These are phyloP conservation scores for Cerastis rubricosa DNA, from an alignment of 2,888 invertebrate genomes.

Conservation along the genomic window DNA sequence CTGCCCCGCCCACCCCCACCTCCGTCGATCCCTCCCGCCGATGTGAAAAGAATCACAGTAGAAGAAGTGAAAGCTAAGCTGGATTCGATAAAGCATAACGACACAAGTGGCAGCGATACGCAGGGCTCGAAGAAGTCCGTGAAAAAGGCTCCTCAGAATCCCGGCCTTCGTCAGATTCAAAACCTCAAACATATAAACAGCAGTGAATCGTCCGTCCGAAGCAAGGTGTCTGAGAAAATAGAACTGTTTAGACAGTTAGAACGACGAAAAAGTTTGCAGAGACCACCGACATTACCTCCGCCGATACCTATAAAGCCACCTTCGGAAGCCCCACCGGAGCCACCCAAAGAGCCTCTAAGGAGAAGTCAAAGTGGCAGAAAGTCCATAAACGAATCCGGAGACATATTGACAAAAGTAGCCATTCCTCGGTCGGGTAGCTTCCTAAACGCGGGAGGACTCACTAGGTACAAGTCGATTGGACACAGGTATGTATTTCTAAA, in stretches of 20 bases:
- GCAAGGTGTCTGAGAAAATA: slow-evolving; percentile 89
- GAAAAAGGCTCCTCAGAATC: slow-evolving; percentile 72
- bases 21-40: slow-evolving; percentile 79
- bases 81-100: slow-evolving; percentile 86
- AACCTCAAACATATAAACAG: slow-evolving; percentile 76
- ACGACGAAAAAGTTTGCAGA: slow-evolving; percentile 85
- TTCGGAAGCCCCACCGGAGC: slow-evolving; percentile 74
- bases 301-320: slow-evolving; percentile 86
- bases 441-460: slow-evolving; percentile 94
- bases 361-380: slow-evolving; percentile 88
- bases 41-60: slow-evolving; percentile 86
- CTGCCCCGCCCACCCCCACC: slow-evolving; percentile 89
- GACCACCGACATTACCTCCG: slow-evolving; percentile 88
- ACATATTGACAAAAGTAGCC: slow-evolving; percentile 96
- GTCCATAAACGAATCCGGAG: slow-evolving; percentile 92
- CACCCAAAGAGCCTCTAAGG: slow-evolving; percentile 83
- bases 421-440: slow-evolving; percentile 96
- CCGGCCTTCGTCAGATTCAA: slow-evolving; percentile 64
- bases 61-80: slow-evolving; percentile 91
- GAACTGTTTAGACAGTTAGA: slow-evolving; percentile 88
- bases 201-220: slow-evolving; percentile 86
- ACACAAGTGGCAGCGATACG: slow-evolving; percentile 88
- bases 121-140: slow-evolving; percentile 89
- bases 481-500: slow-evolving; percentile 90
- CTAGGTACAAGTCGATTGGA: slow-evolving; percentile 94